Evolutionary conservation across 2,888 invertebrate species (phyloP), one percentile per base, ranked within the genome.

Genomic region (Cantharis flavilabris): DNA sequence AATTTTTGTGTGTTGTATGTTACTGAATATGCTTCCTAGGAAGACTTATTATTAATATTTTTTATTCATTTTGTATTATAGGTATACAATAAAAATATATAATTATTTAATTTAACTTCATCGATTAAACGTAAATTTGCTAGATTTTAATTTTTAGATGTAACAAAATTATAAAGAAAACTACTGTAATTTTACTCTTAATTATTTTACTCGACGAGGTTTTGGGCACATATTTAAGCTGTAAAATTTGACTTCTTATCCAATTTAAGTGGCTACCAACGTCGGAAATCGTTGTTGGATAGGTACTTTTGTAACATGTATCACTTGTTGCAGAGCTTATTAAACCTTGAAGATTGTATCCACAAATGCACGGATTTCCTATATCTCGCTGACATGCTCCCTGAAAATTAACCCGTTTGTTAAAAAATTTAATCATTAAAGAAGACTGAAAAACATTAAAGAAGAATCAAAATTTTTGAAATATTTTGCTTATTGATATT

Each of bases 1-100:
- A 63, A 63, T 74, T 49, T 71, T 26, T 73, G 76, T 77, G 14
- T 77, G 76, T 30, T 77, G 73, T 28, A 77, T 73, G 71, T 4
- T 77, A 20, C 69, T 71, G 30, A 77, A 77, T 64, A 71, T 77
- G 71, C 65, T 77, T 9, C 73, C 73, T n/a, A 69, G 62, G 69
- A 13, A 4, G 67, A 67, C 49, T 71, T 75, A 69, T 67, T 11
- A 75, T 5, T 63, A 67, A 64, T 14, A n/a, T 49, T 13, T 13
- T 33, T 49, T n/a, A 13, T 49, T 33, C n/a, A 49, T n/a, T n/a
- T 49, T n/a, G 9, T 30, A 11, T 13, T 20, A 4, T 49, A 0
- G n/a, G 3, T n/a, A 5, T 49, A 49, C 49, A 49, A n/a, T n/a
- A 49, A 49, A 49, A 49, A n/a, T n/a, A n/a, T 33, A 33, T 49